These are phyloP conservation scores for Drosophila tristis DNA, from an alignment of 1,140 invertebrate species.

Conservation along the genomic window DNA sequence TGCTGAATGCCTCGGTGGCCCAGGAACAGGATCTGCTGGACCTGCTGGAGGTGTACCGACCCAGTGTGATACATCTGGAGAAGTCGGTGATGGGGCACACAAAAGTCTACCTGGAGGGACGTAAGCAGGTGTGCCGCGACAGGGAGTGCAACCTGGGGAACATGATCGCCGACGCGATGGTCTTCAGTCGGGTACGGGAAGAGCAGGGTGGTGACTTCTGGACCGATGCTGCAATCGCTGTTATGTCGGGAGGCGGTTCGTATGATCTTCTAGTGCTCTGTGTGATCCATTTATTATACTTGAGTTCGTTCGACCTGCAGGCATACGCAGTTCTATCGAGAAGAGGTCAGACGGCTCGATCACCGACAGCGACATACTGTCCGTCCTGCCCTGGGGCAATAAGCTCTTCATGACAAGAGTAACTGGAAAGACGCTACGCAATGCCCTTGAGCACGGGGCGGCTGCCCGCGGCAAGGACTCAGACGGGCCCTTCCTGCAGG, in stretches of 20 bases:
- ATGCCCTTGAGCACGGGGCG: constrained; percentile 86
- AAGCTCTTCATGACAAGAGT: constrained; percentile 85
- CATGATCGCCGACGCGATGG: constrained; percentile 90
- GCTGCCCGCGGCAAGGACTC: constrained; percentile 84
- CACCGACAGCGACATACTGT: constrained; percentile 75
- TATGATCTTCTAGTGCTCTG: background rate
- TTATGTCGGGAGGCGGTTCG: constrained; percentile 89
- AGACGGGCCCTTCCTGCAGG: constrained; percentile 87
- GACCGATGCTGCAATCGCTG: constrained; percentile 91
- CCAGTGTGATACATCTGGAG: constrained; percentile 86
- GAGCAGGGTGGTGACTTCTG: constrained; percentile 86
- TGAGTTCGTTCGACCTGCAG: constrained; percentile 22
- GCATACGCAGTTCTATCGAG: constrained; percentile 73
- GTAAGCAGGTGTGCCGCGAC: constrained; percentile 86
- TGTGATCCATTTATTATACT: too few species aligned
- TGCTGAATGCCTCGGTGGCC: constrained; percentile 88
- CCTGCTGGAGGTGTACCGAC: constrained; percentile 87
- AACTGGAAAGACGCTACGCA: constrained; percentile 81
- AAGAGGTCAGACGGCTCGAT: constrained; percentile 63
- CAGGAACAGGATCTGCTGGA: constrained; percentile 88
- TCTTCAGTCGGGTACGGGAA: constrained; percentile 85
- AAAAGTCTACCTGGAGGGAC: constrained; percentile 88
- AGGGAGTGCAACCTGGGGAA: constrained; percentile 95
- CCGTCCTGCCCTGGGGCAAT: constrained; percentile 87
- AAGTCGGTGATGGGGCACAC: constrained; percentile 87